Evolutionary conservation across 2,888 invertebrate genomes (phyloP).

Genomic region (Parnassius smintheus): DNA sequence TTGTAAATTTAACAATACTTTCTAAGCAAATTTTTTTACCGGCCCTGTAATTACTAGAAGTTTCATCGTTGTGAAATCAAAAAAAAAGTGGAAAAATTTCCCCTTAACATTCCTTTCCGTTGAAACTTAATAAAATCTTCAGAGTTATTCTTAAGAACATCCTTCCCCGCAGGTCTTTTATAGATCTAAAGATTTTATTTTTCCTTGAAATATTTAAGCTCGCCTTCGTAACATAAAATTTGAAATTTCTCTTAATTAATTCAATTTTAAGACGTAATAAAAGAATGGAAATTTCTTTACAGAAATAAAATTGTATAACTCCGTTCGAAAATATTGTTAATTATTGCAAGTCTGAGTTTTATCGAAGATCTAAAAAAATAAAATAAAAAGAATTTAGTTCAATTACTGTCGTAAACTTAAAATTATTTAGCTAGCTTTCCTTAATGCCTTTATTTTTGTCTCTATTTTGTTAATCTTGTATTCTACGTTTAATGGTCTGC

Average conservation of each 20-base stretch:
- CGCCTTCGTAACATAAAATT: too few species aligned
- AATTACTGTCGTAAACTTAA: too few species aligned
- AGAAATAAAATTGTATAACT: too few species aligned
- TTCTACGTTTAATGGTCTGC: too few species aligned
- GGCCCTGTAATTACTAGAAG: slow-evolving; percentile 23
- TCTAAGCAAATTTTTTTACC: slow-evolving; percentile 8
- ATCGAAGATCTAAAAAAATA: too few species aligned
- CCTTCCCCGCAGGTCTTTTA: slow-evolving; percentile 12
- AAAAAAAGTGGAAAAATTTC: slow-evolving; percentile 11
- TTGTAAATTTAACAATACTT: slow-evolving; percentile 17
- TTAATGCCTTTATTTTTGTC: too few species aligned
- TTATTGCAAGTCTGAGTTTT: too few species aligned
- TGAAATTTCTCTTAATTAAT: neutral
- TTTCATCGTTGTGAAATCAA: neutral
- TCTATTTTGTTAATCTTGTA: too few species aligned
- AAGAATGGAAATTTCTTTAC: neutral
- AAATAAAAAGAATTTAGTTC: too few species aligned
- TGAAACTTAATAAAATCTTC: slow-evolving; percentile 22
- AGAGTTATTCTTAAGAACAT: slow-evolving; percentile 10
- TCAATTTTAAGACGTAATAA: neutral
- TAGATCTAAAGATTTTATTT: slow-evolving; percentile 12
- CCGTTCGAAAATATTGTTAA: too few species aligned
- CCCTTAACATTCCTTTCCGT: slow-evolving; percentile 18
- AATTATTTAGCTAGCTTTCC: too few species aligned
- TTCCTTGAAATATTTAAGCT: neutral